Evolutionary conservation across 1,140 invertebrate genomes (phyloP), one percentile per base, ranked within the genome.

Genomic region (Drosophila ananassae): DNA sequence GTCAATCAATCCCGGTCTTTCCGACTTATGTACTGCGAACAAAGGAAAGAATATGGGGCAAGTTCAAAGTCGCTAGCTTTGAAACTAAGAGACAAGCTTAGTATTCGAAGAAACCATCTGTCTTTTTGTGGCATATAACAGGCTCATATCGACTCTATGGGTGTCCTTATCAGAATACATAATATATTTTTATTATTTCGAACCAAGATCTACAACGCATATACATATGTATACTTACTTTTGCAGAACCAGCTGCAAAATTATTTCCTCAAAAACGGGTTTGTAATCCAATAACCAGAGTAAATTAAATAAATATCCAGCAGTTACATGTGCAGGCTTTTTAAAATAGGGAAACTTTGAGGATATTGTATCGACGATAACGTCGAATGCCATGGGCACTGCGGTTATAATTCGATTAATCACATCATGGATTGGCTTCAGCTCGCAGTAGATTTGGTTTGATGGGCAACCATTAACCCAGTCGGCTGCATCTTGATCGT

Each of bases 171-270:
- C 17, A 17, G 17, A 17, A 17, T 17, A 17, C 17, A 17, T 17
- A 17, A 25, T 25, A 4, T 25, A 28, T 28, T 28, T 28, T 28
- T 28, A 6, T 28, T 28, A 28, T 28, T 28, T 28, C 25, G 25
- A 28, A 28, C 6, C 5, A 25, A 28, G 7, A 6, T 28, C 25
- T 28, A 28, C 7, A 28, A 28, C 25, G 5, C 25, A 28, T 10
- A 10, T 8, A 5, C 3, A 73, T 82, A 28, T 10, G 8, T 8
- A 5, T 5, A 73, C 85, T 76, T 93, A 96, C 94, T 94, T 95
- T 57, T 95, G 94, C 79, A 96, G 93, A 57, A 96, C 93, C 66
- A 96, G 91, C 68, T 93, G 92, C 10, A 97, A 82, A 51, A 96
- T 93, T 21, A 94, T 92, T 55, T 92, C 91, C 59, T 93, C 92